A percentile compares a stretch with the other conserved stretches of the same genome.
These are phyloP conservation scores for Epizoanthus fatuus DNA, from an alignment of 92 coral and sea anemone genomes.

Conservation along the genomic window DNA sequence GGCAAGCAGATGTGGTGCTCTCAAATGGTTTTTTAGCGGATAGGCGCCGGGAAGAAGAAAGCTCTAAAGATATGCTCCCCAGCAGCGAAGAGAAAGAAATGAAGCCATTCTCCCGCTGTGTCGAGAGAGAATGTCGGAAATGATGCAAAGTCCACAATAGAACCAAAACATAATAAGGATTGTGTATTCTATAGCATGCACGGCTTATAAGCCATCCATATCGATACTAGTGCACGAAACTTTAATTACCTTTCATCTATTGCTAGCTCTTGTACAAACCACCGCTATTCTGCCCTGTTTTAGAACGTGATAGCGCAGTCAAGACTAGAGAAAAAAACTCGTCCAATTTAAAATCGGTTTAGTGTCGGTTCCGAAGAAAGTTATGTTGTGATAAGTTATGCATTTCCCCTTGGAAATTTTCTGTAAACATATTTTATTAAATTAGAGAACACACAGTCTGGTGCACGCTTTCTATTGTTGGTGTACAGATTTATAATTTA, in stretches of 20 bases:
- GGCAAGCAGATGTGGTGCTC: constrained; percentile 39
- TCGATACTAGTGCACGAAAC: not conserved
- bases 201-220: not conserved
- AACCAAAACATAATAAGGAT: constrained; percentile 3
- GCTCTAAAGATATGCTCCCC: constrained; percentile 27
- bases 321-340: not conserved
- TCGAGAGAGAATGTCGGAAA: constrained; percentile 33
- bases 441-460: constrained; percentile 13
- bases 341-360: constrained; percentile 12
- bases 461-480: constrained; percentile 28
- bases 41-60: constrained; percentile 13
- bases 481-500: not conserved
- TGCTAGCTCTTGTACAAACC: too few relatives aligned
- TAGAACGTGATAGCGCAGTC: not conserved
- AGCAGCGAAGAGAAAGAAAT: constrained; percentile 4
- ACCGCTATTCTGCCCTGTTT: too few relatives aligned
- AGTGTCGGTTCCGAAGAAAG: not conserved
- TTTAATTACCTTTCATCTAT: too few relatives aligned
- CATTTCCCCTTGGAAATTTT: constrained; percentile 20
- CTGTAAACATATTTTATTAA: constrained; percentile 10
- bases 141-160: constrained; percentile 16
- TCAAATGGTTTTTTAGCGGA: constrained; percentile 22
- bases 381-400: not conserved
- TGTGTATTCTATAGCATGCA: not conserved
- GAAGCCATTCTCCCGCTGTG: constrained; percentile 42